These are phyloP conservation scores for Mesitornis unicolor DNA, from an alignment of 2,113 vertebrate species.

Conservation along the genomic window DNA sequence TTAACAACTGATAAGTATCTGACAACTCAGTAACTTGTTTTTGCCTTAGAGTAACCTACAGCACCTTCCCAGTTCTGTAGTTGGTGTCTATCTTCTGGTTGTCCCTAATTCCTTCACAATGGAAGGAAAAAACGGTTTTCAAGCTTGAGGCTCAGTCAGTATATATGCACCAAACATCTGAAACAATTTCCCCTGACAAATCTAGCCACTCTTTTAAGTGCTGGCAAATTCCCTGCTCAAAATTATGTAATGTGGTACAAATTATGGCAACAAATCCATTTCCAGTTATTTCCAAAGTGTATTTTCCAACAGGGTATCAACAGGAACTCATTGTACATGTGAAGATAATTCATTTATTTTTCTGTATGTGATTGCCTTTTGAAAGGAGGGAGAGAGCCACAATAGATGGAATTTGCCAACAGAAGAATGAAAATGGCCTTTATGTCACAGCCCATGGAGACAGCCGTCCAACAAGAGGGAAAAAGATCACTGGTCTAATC, in stretches of 20 bases:
- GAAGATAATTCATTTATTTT: not conserved
- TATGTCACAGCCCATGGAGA: not conserved
- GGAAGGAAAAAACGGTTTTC: not conserved
- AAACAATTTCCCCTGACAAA: not conserved
- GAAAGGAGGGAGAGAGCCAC: not conserved
- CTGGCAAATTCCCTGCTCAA: not conserved
- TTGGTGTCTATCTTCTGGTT: not conserved
- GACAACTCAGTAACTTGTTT: not conserved
- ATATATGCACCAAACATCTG: not conserved
- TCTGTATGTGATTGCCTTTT: not conserved
- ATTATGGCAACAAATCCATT: not conserved
- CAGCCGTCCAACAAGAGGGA: not conserved
- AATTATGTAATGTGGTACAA: not conserved
- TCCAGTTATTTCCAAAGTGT: not conserved
- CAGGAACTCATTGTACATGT: not conserved
- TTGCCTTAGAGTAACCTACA: not conserved
- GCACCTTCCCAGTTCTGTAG: not conserved
- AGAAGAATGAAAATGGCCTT: not conserved
- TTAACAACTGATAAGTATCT: not conserved
- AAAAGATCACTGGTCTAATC: not conserved
- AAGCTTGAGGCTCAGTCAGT: not conserved
- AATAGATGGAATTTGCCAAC: not conserved
- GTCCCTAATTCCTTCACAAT: not conserved
- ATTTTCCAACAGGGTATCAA: not conserved
- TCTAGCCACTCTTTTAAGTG: not conserved